phyloP scores from a whole-genome alignment of 2,113 vertebrate genomes.

The Ammospiza caudacuta region DNA sequence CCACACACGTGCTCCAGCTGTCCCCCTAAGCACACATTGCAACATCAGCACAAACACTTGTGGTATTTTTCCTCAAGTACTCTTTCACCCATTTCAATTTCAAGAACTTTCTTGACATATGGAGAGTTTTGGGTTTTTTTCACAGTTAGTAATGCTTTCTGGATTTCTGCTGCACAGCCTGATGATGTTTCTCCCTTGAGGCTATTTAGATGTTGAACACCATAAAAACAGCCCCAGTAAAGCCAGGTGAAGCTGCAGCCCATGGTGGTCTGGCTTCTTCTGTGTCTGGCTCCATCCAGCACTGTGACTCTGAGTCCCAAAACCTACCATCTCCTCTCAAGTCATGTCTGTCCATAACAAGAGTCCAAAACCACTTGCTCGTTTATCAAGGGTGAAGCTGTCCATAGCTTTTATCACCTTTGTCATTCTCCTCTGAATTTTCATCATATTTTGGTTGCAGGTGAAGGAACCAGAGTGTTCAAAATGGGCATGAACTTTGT shows the following conservation, averaged over 20 bases:
- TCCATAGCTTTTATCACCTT: background rate
- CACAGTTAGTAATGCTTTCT: background rate
- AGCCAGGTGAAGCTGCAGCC: background rate
- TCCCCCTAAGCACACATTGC: background rate
- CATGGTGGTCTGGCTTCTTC: background rate
- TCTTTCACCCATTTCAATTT: background rate
- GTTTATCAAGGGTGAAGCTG: background rate
- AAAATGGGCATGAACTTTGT: background rate
- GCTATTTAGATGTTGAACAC: background rate
- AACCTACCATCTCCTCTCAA: background rate
- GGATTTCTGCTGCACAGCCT: background rate
- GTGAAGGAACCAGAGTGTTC: background rate
- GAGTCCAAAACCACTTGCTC: background rate
- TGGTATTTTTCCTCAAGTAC: background rate
- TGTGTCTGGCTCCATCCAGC: background rate
- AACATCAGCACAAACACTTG: background rate
- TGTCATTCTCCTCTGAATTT: background rate
- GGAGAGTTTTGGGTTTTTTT: fast-evolving
- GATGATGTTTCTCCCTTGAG: background rate
- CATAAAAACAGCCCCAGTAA: background rate
- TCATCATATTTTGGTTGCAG: background rate
- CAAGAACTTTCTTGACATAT: background rate
- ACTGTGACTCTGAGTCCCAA: no score
- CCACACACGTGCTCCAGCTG: background rate
- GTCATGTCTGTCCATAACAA: background rate